These are phyloP conservation scores for Mallotus villosus DNA, from an alignment of 2,797 vertebrate species.

Conservation along the genomic window DNA sequence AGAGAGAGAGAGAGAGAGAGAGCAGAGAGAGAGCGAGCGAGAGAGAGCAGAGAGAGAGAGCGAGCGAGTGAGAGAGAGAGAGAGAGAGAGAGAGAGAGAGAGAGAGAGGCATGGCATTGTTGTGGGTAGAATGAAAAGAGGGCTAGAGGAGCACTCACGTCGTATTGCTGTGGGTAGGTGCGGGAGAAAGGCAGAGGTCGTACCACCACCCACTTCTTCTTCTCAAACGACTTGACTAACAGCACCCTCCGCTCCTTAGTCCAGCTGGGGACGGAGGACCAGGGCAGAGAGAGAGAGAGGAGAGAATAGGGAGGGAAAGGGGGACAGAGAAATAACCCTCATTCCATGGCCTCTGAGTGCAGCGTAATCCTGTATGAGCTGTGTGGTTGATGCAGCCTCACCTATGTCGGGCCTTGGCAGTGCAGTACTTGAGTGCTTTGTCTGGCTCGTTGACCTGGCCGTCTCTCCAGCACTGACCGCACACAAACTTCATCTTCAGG, in stretches of 20 bases:
- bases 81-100: neutral
- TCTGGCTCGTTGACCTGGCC: constrained; percentile 97
- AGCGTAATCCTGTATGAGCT: no score
- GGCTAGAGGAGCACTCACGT: constrained; percentile 72
- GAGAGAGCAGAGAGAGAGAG: neutral
- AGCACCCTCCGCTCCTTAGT: constrained; percentile 94
- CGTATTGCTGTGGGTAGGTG: constrained; percentile 96
- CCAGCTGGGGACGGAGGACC: constrained; percentile 77
- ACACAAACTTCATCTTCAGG: constrained; percentile 98
- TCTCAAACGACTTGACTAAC: constrained; percentile 95
- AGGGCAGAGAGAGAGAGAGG: neutral
- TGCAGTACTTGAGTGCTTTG: constrained; percentile 97
- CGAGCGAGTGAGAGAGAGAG: neutral
- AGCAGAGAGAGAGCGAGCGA: neutral
- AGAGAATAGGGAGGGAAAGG: neutral
- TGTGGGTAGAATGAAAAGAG: neutral
- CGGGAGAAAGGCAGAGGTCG: constrained; percentile 93
- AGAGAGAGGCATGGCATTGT: neutral
- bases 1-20: neutral
- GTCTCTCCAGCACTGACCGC: constrained; percentile 96
- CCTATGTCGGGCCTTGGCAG: constrained; percentile 97
- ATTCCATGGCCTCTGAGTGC: no score
- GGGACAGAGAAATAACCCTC: neutral
- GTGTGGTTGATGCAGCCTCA: constrained; percentile 50
- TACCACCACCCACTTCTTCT: constrained; percentile 97